These are phyloP conservation scores for Apeira syringaria DNA, from an alignment of 2,888 invertebrate species.

Conservation along the genomic window DNA sequence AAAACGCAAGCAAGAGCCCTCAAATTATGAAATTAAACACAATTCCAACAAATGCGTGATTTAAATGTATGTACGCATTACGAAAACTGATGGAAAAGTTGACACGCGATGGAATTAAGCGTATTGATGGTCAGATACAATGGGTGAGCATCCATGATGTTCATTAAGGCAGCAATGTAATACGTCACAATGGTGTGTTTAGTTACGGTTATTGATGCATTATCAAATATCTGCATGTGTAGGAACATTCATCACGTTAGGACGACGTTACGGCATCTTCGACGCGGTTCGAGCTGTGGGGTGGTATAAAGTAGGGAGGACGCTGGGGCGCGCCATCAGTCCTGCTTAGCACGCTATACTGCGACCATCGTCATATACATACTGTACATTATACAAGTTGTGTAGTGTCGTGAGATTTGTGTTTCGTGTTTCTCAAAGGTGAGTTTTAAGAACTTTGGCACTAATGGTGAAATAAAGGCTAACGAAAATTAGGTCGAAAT, in stretches of 20 bases:
- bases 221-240: constrained; percentile 40
- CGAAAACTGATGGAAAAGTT: constrained; percentile 48
- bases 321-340: constrained; percentile 70
- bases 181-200: constrained; percentile 35
- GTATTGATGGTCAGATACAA: constrained; percentile 34
- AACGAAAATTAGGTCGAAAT: too few species aligned
- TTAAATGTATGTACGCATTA: constrained; percentile 36
- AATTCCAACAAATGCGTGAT: constrained; percentile 42
- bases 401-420: constrained; percentile 64
- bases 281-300: constrained; percentile 50
- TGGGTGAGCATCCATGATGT: constrained; percentile 23
- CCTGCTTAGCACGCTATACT: constrained; percentile 50
- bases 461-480: too few species aligned
- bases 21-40: constrained; percentile 60
- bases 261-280: constrained; percentile 69
- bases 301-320: constrained; percentile 66
- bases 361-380: constrained; percentile 54
- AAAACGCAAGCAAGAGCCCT: constrained; percentile 49
- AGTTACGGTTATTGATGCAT: constrained; percentile 50
- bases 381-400: constrained; percentile 51
- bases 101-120: constrained; percentile 45
- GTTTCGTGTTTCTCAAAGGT: constrained; percentile 53
- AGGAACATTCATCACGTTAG: constrained; percentile 58
- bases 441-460: constrained; percentile 49
- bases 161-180: constrained; percentile 36